phyloP scores from a whole-genome alignment of 1,140 invertebrate genomes.

The Melipona quadrifasciata region DNA sequence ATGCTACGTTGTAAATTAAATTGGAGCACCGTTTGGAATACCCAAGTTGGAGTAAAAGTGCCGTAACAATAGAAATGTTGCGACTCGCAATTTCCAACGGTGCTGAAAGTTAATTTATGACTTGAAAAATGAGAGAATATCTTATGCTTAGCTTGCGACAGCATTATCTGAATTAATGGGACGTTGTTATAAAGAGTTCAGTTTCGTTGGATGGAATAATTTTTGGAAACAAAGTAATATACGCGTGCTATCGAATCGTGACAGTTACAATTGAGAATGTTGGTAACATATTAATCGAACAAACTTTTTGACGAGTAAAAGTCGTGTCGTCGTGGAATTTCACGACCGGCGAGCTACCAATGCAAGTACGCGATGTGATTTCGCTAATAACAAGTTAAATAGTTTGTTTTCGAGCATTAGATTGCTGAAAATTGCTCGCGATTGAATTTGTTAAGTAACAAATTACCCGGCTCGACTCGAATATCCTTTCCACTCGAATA shows the following conservation, averaged over 20 bases:
- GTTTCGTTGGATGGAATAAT: too few species aligned
- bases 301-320: neutral
- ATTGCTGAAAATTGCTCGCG: neutral
- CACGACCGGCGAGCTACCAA: neutral
- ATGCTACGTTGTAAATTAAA: too few species aligned
- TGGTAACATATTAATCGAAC: neutral
- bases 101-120: too few species aligned
- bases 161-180: neutral
- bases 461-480: neutral
- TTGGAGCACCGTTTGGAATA: too few species aligned
- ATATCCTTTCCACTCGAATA: neutral
- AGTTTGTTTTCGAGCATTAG: neutral
- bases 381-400: neutral
- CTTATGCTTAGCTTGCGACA: too few species aligned
- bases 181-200: neutral
- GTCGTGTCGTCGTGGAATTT: neutral
- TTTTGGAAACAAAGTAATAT: neutral
- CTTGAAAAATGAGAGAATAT: neutral
- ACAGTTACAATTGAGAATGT: neutral
- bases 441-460: neutral
- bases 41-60: too few species aligned
- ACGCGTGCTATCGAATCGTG: neutral
- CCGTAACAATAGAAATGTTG: too few species aligned
- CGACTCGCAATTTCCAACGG: too few species aligned
- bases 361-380: neutral